Conservation (phyloP, 2,888 invertebrate species). For the Aleiodes leptofemur region DNA sequence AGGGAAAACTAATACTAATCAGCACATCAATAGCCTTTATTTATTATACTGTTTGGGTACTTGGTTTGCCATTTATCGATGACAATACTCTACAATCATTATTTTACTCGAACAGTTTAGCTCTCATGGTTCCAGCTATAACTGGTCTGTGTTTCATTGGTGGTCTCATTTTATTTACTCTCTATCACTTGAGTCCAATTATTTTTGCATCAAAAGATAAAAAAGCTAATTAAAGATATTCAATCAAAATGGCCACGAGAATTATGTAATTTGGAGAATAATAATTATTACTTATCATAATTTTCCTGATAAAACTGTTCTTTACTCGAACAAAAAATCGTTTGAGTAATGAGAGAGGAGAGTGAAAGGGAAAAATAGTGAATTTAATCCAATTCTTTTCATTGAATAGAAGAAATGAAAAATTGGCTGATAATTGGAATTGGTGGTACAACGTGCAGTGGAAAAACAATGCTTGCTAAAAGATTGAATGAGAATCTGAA, state of each 20-base stretch:
- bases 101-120: slow-evolving; percentile 70
- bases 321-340: not conserved
- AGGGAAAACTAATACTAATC: slow-evolving; percentile 79
- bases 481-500: slow-evolving; percentile 76
- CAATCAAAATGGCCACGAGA: slow-evolving; percentile 14
- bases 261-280: slow-evolving; percentile 2
- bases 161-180: slow-evolving; percentile 80
- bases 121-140: slow-evolving; percentile 79
- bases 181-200: slow-evolving; percentile 77
- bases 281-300: slow-evolving; percentile 4
- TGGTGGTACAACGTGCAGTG: slow-evolving; percentile 89
- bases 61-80: slow-evolving; percentile 82
- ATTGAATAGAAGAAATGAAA: slow-evolving; percentile 25
- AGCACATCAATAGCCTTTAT: slow-evolving; percentile 77
- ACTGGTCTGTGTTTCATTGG: slow-evolving; percentile 82
- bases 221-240: not conserved
- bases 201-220: slow-evolving; percentile 42
- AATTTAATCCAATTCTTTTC: not conserved
- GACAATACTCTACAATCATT: slow-evolving; percentile 77
- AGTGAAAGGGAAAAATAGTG: not conserved
- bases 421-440: slow-evolving; percentile 82
- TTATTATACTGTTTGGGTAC: slow-evolving; percentile 81
- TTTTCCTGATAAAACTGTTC: not conserved
- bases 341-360: not conserved
- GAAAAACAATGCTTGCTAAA: slow-evolving; percentile 86